phyloP scores from a whole-genome alignment of 2,888 invertebrate species.

The Plebejus argus region DNA sequence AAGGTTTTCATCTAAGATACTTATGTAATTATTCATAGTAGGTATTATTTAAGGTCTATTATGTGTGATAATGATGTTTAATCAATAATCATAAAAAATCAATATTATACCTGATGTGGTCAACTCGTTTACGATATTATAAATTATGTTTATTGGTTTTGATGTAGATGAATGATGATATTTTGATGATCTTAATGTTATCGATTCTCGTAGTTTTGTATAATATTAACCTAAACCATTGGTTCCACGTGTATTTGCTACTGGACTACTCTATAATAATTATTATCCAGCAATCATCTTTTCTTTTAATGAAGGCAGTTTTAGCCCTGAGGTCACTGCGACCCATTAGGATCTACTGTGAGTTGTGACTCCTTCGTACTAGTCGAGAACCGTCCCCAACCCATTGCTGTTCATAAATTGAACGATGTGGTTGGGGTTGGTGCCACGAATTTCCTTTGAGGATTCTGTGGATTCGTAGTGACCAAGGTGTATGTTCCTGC shows the following conservation, averaged over 20 bases:
- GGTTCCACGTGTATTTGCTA: background rate
- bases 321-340: no score
- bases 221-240: constrained; percentile 12
- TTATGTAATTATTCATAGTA: background rate
- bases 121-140: constrained; percentile 16
- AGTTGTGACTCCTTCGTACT: no score
- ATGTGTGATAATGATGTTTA: background rate
- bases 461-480: no score
- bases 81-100: constrained; percentile 23
- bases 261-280: background rate
- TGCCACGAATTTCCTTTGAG: no score
- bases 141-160: constrained; percentile 14
- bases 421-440: no score
- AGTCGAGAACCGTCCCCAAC: no score
- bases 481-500: no score
- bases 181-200: constrained; percentile 3
- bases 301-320: no score
- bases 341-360: no score
- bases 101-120: constrained; percentile 11
- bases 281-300: background rate
- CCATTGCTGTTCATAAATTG: no score
- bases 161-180: background rate
- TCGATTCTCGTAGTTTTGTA: constrained; percentile 13
- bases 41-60: no score
- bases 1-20: no score